Percentiles rank a stretch among this genome's conserved stretches.
phyloP scores from a whole-genome alignment of 2,888 invertebrate genomes.

The Lycia hirtaria region DNA sequence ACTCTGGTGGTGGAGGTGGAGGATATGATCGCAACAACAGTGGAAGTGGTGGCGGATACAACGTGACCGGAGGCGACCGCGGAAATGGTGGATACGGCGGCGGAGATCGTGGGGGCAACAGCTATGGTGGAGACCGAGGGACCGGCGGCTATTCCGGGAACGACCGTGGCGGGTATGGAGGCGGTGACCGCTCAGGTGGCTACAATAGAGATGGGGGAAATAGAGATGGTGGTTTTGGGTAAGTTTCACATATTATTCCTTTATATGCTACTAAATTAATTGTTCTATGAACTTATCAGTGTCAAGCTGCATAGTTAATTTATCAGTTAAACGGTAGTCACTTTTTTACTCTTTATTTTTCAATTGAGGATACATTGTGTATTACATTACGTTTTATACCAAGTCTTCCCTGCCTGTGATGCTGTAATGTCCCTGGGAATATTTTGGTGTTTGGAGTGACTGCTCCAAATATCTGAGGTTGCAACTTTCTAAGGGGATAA shows the following conservation, averaged over 20 bases:
- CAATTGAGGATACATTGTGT: neutral
- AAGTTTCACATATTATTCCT: slow-evolving; percentile 59
- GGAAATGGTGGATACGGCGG: slow-evolving; percentile 59
- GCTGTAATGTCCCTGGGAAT: neutral
- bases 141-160: slow-evolving; percentile 70
- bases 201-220: slow-evolving; percentile 86
- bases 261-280: neutral
- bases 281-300: neutral
- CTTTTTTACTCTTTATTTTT: neutral
- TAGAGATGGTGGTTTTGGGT: slow-evolving; percentile 86
- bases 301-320: slow-evolving; percentile 1
- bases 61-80: slow-evolving; percentile 49
- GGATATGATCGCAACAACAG: slow-evolving; percentile 47
- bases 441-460: neutral
- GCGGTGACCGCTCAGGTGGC: slow-evolving; percentile 73
- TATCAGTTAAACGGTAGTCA: neutral
- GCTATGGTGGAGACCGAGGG: slow-evolving; percentile 72
- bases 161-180: slow-evolving; percentile 78
- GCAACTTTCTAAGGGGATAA: neutral
- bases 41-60: slow-evolving; percentile 55
- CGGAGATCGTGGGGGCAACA: slow-evolving; percentile 55
- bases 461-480: neutral
- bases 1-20: slow-evolving; percentile 41
- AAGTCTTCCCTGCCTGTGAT: neutral
- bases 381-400: neutral